Evolutionary conservation across 2,797 vertebrate species (phyloP).

Genomic region (Fistularia tabacaria): DNA sequence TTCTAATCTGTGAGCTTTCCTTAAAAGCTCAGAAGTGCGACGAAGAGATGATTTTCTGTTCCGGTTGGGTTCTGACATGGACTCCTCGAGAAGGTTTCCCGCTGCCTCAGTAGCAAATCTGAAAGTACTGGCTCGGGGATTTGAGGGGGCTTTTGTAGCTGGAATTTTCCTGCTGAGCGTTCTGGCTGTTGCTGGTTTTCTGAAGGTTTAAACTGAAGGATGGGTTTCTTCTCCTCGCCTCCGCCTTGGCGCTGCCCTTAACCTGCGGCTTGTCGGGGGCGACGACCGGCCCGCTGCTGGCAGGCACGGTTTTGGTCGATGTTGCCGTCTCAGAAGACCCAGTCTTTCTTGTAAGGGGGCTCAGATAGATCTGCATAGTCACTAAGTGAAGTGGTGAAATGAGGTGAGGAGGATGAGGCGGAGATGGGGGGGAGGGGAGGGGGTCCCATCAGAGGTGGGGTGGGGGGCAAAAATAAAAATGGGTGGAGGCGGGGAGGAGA

Average conservation of each 20-base stretch:
- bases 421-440: constrained; percentile 6
- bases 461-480: neutral
- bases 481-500: constrained; percentile 16
- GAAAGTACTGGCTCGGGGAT: constrained; percentile 82
- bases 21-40: no score
- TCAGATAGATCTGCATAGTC: constrained; percentile 84
- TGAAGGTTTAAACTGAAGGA: constrained; percentile 74
- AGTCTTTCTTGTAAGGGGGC: constrained; percentile 76
- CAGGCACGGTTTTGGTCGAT: constrained; percentile 19
- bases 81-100: neutral
- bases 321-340: constrained; percentile 65
- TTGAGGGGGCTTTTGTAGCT: constrained; percentile 82
- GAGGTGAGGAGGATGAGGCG: constrained; percentile 44
- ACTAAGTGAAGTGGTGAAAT: constrained; percentile 78
- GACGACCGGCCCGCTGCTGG: constrained; percentile 44
- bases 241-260: constrained; percentile 32
- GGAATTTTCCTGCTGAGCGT: constrained; percentile 63
- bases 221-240: constrained; percentile 50
- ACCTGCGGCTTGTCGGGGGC: constrained; percentile 38
- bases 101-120: constrained; percentile 78
- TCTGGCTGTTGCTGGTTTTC: constrained; percentile 72
- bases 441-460: constrained; percentile 1
- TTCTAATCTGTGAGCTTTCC: no score
- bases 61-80: no score
- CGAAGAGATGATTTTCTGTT: no score